phyloP scores from a whole-genome alignment of 2,113 vertebrate species.

The Girardinichthys multiradiatus region DNA sequence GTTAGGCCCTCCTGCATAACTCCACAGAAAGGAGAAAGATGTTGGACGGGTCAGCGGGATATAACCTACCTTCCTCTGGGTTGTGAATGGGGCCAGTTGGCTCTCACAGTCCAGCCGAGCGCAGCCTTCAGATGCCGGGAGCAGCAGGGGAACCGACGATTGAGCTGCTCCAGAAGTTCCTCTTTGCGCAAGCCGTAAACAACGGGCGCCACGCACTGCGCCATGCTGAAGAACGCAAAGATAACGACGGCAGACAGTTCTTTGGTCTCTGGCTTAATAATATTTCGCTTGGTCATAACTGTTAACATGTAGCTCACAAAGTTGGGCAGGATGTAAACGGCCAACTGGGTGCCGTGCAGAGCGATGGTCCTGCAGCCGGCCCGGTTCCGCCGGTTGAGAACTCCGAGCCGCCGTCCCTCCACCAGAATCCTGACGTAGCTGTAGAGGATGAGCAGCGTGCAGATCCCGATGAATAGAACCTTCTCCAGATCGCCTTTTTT shows the following conservation, averaged over 20 bases:
- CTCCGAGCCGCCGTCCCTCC: slow-evolving; percentile 75
- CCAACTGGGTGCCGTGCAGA: slow-evolving; percentile 76
- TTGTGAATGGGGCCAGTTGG: slow-evolving; percentile 15
- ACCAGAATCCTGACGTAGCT: slow-evolving; percentile 76
- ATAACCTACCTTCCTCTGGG: slow-evolving; percentile 60
- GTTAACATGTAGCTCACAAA: slow-evolving; percentile 74
- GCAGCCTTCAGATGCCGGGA: slow-evolving; percentile 65
- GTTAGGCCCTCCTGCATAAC: no score
- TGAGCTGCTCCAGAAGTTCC: slow-evolving; percentile 76
- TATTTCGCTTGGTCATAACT: background rate
- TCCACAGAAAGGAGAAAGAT: no score
- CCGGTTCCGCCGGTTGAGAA: slow-evolving; percentile 75
- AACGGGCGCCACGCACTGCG: slow-evolving; percentile 80
- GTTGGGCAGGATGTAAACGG: slow-evolving; percentile 79
- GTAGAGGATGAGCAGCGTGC: slow-evolving; percentile 76
- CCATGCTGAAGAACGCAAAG: slow-evolving; percentile 81
- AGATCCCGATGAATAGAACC: slow-evolving; percentile 69
- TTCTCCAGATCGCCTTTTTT: slow-evolving; percentile 62
- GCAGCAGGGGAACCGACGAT: slow-evolving; percentile 69
- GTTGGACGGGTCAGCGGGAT: background rate
- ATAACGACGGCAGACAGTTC: slow-evolving; percentile 69
- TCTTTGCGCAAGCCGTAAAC: slow-evolving; percentile 83
- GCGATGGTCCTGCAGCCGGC: slow-evolving; percentile 77
- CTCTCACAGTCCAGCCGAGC: slow-evolving; percentile 71
- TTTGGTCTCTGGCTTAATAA: slow-evolving; percentile 37